Percentiles rank a stretch among this genome's conserved stretches.
Conservation (phyloP, 1,140 invertebrate genomes). For the Venustaconcha ellipsiformis region DNA sequence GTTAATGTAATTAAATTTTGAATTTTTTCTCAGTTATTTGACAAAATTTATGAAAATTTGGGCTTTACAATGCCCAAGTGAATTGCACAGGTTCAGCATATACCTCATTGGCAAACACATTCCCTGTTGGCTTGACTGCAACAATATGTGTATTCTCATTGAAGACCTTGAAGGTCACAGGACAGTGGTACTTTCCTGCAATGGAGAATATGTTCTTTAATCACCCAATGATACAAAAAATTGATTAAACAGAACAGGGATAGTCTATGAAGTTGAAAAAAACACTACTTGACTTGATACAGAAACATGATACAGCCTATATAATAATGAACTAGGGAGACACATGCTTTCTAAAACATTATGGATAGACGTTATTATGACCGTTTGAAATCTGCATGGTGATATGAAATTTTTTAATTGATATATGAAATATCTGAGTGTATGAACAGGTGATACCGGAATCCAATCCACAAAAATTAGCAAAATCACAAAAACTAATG, state of each 20-base stretch:
- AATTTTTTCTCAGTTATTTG: no score
- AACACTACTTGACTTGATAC: not conserved
- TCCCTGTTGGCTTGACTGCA: conserved; percentile 90
- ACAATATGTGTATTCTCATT: conserved; percentile 97
- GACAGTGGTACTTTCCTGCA: conserved; percentile 86
- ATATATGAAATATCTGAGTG: not conserved
- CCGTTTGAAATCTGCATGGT: not conserved
- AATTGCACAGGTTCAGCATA: conserved; percentile 7
- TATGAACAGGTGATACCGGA: not conserved
- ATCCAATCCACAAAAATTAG: not conserved
- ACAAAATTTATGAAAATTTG: no score
- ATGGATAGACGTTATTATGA: not conserved
- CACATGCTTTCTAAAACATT: not conserved
- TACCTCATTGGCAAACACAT: conserved; percentile 94
- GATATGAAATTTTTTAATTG: not conserved
- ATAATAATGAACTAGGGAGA: not conserved
- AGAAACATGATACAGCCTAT: not conserved
- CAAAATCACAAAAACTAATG: not conserved
- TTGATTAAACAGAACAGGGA: not conserved
- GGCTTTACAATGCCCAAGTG: no score
- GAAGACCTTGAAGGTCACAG: conserved; percentile 94
- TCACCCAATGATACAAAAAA: not conserved
- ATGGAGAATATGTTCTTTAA: not conserved
- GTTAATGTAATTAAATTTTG: no score
- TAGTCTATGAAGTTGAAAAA: not conserved